phyloP scores from a whole-genome alignment of 2,888 invertebrate genomes.

The Strigamia crassipes region DNA sequence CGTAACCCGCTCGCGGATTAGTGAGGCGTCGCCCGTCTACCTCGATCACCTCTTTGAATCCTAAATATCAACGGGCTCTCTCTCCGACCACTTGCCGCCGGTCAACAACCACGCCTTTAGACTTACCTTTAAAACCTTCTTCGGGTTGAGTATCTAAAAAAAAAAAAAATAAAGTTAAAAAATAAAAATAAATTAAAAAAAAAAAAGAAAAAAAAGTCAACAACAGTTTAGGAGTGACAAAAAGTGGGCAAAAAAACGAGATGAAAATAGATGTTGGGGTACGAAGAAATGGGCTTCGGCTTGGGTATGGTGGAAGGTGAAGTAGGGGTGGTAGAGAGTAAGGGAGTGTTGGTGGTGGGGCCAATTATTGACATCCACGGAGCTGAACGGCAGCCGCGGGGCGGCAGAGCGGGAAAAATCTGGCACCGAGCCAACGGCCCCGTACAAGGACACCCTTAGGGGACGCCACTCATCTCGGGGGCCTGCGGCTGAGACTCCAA shows the following conservation, averaged over 20 bases:
- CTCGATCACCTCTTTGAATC: conserved; percentile 39
- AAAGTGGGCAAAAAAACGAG: not conserved
- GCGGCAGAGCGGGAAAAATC: conserved; percentile 42
- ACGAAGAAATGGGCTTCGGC: not conserved
- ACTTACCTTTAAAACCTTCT: conserved; percentile 59
- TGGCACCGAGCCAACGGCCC: conserved; percentile 39
- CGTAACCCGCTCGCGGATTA: conserved; percentile 33
- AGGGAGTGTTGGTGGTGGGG: conserved; percentile 25
- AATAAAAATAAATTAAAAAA: not conserved
- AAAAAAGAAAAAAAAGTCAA: not conserved
- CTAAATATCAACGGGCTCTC: conserved; percentile 35
- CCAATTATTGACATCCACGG: conserved; percentile 40
- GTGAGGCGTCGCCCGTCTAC: conserved; percentile 24
- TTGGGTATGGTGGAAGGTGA: not conserved
- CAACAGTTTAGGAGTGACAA: not conserved
- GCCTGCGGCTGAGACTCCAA: conserved; percentile 39
- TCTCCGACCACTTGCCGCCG: conserved; percentile 32
- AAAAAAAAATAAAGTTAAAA: not conserved
- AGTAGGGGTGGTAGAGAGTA: not conserved
- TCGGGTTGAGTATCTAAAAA: conserved; percentile 54
- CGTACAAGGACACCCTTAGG: conserved; percentile 35
- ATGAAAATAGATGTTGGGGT: not conserved
- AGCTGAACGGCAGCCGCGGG: conserved; percentile 40
- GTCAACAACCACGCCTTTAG: conserved; percentile 33
- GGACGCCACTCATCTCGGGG: conserved; percentile 39